Evolutionary conservation across 2,888 invertebrate genomes (phyloP).

Genomic region (Myathropa florea): DNA sequence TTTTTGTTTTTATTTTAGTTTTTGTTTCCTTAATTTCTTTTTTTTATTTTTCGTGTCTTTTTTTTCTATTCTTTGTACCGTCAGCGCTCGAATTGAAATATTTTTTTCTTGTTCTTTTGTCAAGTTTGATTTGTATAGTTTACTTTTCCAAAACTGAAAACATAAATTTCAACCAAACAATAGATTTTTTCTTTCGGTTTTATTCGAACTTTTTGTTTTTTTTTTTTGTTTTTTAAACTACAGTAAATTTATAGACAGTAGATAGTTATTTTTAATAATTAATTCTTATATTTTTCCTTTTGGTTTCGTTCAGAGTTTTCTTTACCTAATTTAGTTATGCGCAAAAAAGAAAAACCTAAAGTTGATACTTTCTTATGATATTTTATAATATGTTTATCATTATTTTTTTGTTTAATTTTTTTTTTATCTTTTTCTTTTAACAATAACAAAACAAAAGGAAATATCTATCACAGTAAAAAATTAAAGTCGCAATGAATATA

Average conservation of each 20-base stretch:
- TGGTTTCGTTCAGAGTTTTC: conserved; percentile 53
- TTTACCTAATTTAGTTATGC: conserved; percentile 4
- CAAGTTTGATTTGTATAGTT: conserved; percentile 45
- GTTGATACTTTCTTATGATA: conserved; percentile 27
- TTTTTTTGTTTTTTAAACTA: conserved; percentile 33
- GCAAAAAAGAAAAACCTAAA: conserved; percentile 34
- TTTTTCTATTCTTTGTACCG: conserved; percentile 77
- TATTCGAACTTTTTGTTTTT: conserved; percentile 51
- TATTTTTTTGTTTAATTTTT: neutral
- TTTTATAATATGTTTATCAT: conserved; percentile 4
- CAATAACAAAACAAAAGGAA: conserved; percentile 73
- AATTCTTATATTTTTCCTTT: conserved; percentile 49
- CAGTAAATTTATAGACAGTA: conserved; percentile 49
- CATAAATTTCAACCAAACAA: conserved; percentile 36
- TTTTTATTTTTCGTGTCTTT: conserved; percentile 33
- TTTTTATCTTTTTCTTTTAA: conserved; percentile 50
- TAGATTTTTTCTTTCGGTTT: conserved; percentile 12
- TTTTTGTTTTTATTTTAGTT: conserved; percentile 47
- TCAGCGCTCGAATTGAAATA: conserved; percentile 79
- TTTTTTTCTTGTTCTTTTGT: conserved; percentile 31
- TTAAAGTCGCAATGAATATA: conserved; percentile 74
- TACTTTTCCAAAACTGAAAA: conserved; percentile 21
- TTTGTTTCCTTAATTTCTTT: conserved; percentile 17
- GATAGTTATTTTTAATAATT: conserved; percentile 43
- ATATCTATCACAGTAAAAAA: conserved; percentile 79